Evolutionary conservation across 92 coral and sea anemone genomes (phyloP), one percentile per base, ranked within the genome.

Genomic region (Actinernus sp.): DNA sequence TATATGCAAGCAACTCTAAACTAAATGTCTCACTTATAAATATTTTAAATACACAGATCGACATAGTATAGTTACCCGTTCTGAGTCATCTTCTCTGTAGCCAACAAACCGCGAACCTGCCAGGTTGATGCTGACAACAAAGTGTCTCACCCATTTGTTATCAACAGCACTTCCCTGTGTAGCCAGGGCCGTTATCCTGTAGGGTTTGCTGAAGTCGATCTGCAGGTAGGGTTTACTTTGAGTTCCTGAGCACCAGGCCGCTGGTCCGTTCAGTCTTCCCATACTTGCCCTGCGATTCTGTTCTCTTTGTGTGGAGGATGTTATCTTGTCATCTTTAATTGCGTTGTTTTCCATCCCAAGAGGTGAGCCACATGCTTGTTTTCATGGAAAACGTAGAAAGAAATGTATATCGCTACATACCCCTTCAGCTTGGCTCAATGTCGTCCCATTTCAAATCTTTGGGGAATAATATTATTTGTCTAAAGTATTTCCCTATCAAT

Each of bases 121-220:
- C 10, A 52, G 58, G 2, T 18, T 54, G 47, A 41, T 65, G 33
- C 45, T 55, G 58, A 81, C 22, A 44, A 1, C 65, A 56, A 66
- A 81, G 21, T 14, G 19, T 32, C 28, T 13, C 9, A 56, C 82
- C 88, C 88, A 72, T 22, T 24, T 63, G 20, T 54, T 57, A 12
- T n/a, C 31, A 7, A n/a, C 34, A 1, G 27, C 30, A 45, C 81
- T 69, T 40, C 88, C 88, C 49, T 81, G 88, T 1, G 82, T 81
- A 4, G 81, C 88, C 17, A 72, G 47, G 11, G 58, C 41, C 25
- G 82, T 55, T 32, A 63, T 24, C 50, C 49, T 55, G 60, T 64
- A 79, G 20, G 38, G 34, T 50, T 25, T 61, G 1, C 65, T 52
- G 1, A 79, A 65, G 59, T 79, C 73, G 14, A 79, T 52, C 48